Evolutionary conservation across 2,888 invertebrate species (phyloP), one percentile per base, ranked within the genome.

Genomic region (Dermolepida albohirtum): DNA sequence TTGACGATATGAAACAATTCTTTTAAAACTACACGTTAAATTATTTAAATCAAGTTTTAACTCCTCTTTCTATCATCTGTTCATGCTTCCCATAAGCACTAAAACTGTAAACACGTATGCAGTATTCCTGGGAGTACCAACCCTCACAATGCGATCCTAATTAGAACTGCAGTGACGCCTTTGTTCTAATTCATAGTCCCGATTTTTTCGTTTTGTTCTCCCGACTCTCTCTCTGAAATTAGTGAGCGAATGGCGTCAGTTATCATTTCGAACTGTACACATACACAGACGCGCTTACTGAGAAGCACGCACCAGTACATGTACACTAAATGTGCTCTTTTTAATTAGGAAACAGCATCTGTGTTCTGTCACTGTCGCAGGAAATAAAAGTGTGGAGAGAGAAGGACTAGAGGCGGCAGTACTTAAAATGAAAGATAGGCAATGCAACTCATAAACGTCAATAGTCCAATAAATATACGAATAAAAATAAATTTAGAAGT

Each of bases 331-430:
- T 47, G 69, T 72, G 77, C 78, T 78, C 80, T 80, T 81, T 81
- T 81, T 81, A 81, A 81, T 81, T 82, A 81, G 81, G 78, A 78
- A 76, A 78, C 78, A 79, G 79, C 82, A 80, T 81, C 81, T 80
- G 82, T 74, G 79, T 79, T 78, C 76, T 77, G 79, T 78, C 79
- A 77, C 76, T 75, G 77, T 75, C 73, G 74, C 76, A 76, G 75
- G 76, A 76, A 75, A 64, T 54, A 62, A 62, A 62, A 62, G 59
- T 62, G 47, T 39, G 49, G 59, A 59, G 59, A 68, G 50, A 29
- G 27, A 66, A 49, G 22, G 34, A 39, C 55, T 39, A 57, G 50
- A 66, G 39, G 59, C 59, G 57, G 57, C 50, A 22, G 16, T 57
- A 44, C 59, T 29, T 29, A 29, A 16, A 11, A 47, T 39, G 49